Base-by-base conservation (phyloP, 2,888 invertebrate species). In the Melanostoma scalare region DNA sequence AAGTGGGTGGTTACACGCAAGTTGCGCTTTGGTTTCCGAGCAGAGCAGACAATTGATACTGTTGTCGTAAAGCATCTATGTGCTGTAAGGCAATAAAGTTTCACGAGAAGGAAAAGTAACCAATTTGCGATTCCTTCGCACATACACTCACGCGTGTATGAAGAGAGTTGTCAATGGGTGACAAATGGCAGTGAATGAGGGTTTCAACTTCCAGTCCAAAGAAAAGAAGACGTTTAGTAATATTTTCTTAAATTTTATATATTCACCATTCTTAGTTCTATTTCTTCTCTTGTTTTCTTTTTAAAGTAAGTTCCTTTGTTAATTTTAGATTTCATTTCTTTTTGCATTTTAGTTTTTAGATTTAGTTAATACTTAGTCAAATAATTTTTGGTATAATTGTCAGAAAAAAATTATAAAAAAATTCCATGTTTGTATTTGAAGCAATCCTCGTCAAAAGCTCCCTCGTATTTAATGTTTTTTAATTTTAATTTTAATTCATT, bases 351-450 rank as follows among this genome's bases (percentile, higher is more conserved):
- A 55, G n/a, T 33, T 36, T 55, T 60, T 61, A 42, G 5, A 4
- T 65, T 74, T 56, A 46, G 61, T 73, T 50, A 73, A 79, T 74
- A 68, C 79, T 79, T 79, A 79, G 67, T 67, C 52, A 79, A 74
- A 79, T 74, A 79, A 68, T 79, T 74, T 74, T 79, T 79, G 79
- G 79, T 79, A 74, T 69, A 79, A 63, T 79, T 79, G 46, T 69
- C 74, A 10, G 74, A 68, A 63, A 74, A 79, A 74, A 79, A 50
- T 78, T n/a, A 53, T 67, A 60, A 63, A 65, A 68, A 73, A 79
- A 55, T 50, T 48, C 31, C 33, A 46, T 50, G 60, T 69, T 67
- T 30, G 52, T 60, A 20, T 72, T 38, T 20, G 20, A 20, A 20
- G 20, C 20, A 20, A 20, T 20, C 20, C 6, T 30, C 3, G 3